Conservation (phyloP, 2,888 invertebrate species). For the Aporophyla nigra region DNA sequence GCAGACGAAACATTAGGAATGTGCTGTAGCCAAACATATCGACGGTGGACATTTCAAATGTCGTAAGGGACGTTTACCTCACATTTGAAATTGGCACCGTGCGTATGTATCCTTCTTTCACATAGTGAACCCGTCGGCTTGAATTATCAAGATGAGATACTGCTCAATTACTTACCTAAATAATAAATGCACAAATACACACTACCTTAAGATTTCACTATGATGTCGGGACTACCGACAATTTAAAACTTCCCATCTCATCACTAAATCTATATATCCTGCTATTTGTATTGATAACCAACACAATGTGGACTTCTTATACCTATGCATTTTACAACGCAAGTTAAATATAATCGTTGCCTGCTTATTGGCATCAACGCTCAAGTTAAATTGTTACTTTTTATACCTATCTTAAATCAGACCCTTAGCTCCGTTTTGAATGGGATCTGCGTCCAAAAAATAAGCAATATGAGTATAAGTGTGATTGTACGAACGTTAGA, state of each 20-base stretch:
- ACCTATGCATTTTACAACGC: constrained; percentile 8
- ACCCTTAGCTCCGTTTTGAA: constrained; percentile 28
- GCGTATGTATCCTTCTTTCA: not conserved
- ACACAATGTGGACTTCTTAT: not conserved
- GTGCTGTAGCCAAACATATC: not conserved
- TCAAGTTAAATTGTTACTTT: constrained; percentile 10
- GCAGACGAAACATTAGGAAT: not conserved
- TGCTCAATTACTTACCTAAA: constrained; percentile 6
- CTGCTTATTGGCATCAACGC: constrained; percentile 36
- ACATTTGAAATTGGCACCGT: too few relatives aligned
- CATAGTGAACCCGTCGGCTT: not conserved
- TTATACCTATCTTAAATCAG: not conserved
- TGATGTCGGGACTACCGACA: constrained; percentile 2
- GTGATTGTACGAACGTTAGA: constrained; percentile 48
- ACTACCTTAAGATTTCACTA: not conserved
- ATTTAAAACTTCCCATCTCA: not conserved
- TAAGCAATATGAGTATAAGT: constrained; percentile 57
- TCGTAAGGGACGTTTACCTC: too few relatives aligned
- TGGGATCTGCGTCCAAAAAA: constrained; percentile 57
- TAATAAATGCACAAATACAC: constrained; percentile 26
- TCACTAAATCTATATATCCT: constrained; percentile 19
- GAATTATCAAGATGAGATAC: constrained; percentile 7
- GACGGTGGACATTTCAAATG: too few relatives aligned
- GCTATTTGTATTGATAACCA: constrained; percentile 16
- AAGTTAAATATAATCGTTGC: not conserved